Evolutionary conservation across 2,888 invertebrate species (phyloP), one percentile per base, ranked within the genome.

Genomic region (Epinotia bilunana): DNA sequence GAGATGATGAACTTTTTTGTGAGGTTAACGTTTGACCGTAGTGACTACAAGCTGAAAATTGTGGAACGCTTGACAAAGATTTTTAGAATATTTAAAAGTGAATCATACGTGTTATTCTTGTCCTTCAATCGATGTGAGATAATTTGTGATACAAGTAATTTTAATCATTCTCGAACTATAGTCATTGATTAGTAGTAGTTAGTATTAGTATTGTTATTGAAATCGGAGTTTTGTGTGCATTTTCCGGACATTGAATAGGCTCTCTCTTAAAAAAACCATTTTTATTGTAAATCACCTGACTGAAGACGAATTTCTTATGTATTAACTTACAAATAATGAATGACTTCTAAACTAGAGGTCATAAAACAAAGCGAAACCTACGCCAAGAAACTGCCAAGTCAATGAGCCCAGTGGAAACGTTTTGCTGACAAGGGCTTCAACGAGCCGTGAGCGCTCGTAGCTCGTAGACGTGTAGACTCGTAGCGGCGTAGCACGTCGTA

Each of bases 381-480:
- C 20, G 61, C 43, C 57, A 70, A 74, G 63, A 53, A 70, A 74
- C 49, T 70, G 63, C 39, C 49, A 53, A 74, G 74, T 70, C 74
- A 70, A 70, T 71, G 74, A 74, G 39, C 74, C 70, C 70, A 53
- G 43, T 28, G 39, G 46, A 64, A 74, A 74, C 74, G 74, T 74
- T 74, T 74, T 74, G 74, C 74, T 74, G 70, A 74, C 74, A 74
- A 74, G 64, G 57, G 69, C 70, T 58, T 53, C 64, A 58, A 72
- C 58, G 74, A 64, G 58, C 58, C 73, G 69, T 63, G 63, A 69
- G 69, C 23, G 58, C 74, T 64, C 70, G 74, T 74, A 69, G 63
- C 67, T 58, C 70, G 70, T 74, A 74, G 65, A 53, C 64, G 23
- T 23, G 49, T 53, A 65, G 53, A 23, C 46, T 28, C 60, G 69